Evolutionary conservation across 2,888 invertebrate genomes (phyloP), one percentile per base, ranked within the genome.

Genomic region (Leucania comma): DNA sequence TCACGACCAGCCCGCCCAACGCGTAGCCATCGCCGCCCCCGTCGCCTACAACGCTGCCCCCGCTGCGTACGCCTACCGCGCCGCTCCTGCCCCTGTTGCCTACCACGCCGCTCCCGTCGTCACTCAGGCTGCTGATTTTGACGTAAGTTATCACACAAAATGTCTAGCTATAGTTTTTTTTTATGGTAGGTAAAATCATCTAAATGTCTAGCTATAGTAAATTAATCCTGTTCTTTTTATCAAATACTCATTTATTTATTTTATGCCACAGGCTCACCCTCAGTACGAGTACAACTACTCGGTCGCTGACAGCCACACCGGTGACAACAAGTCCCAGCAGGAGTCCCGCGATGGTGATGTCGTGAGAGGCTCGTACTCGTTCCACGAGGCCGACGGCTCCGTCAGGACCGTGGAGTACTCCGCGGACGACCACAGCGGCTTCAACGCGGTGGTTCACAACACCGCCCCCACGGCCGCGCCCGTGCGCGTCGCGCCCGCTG

Each of bases 41-140:
- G 86, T 88, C 81, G 90, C 95, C 65, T 95, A 96, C 87, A 94
- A 95, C 75, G 92, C 95, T 64, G 90, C 93, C 66, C 92, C 94
- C 62, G 92, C 90, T 22, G 93, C 94, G 12, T n/a, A 86, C 81
- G 90, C 95, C 65, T 95, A 95, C 86, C 93, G 95, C 78, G 92
- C 95, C 61, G 90, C 93, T 65, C 91, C 94, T 35, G 67, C 91
- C 65, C 81, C 42, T 72, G 72, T 89, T 86, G 29, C 88, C 81
- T 80, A 89, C 84, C 81, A 84, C 83, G 80, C 82, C 83, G 46
- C 87, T 90, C 71, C 90, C 38, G 71, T 88, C 17, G 63, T 89
- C n/a, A 84, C 88, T 68, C 87, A 77, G 54, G 81, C 86, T 54
- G 64, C 20, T 4, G 73, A 77, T 56, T 22, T 54, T 1, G 32